phyloP scores from a whole-genome alignment of 2,888 invertebrate genomes.

The Euzetes globulus region DNA sequence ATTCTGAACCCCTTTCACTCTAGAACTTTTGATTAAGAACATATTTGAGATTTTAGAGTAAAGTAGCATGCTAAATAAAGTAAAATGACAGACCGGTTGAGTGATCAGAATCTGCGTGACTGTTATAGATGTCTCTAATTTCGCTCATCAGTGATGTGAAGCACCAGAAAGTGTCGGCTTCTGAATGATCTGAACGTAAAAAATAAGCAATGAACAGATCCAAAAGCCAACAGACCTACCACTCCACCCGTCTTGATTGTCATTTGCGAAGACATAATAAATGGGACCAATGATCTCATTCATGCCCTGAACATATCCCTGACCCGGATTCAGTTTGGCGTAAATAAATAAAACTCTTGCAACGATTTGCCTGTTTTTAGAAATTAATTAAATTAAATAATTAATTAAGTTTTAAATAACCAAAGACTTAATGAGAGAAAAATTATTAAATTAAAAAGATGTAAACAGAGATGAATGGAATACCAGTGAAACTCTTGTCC shows the following conservation, averaged over 20 bases:
- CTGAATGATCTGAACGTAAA: slow-evolving; percentile 65
- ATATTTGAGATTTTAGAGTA: too few species aligned
- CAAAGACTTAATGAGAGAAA: neutral
- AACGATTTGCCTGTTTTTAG: slow-evolving; percentile 67
- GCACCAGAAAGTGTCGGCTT: slow-evolving; percentile 95
- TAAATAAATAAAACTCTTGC: slow-evolving; percentile 94
- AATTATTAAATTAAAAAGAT: neutral
- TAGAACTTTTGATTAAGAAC: too few species aligned
- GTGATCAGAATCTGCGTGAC: slow-evolving; percentile 84
- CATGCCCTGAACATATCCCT: slow-evolving; percentile 83
- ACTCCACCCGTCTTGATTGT: slow-evolving; percentile 68
- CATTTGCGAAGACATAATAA: slow-evolving; percentile 91
- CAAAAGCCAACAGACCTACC: too few species aligned
- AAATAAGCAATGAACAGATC: neutral
- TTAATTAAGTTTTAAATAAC: neutral
- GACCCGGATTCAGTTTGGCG: slow-evolving; percentile 95
- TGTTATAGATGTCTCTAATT: slow-evolving; percentile 93
- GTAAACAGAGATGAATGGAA: neutral
- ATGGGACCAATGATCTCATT: slow-evolving; percentile 98
- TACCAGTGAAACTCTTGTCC: slow-evolving; percentile 35
- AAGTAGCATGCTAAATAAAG: too few species aligned
- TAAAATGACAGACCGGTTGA: slow-evolving; percentile 44
- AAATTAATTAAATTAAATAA: neutral
- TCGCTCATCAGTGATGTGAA: slow-evolving; percentile 97
- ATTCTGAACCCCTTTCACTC: too few species aligned